phyloP scores from a whole-genome alignment of 2,113 vertebrate species.

The Myotis lucifugus region DNA sequence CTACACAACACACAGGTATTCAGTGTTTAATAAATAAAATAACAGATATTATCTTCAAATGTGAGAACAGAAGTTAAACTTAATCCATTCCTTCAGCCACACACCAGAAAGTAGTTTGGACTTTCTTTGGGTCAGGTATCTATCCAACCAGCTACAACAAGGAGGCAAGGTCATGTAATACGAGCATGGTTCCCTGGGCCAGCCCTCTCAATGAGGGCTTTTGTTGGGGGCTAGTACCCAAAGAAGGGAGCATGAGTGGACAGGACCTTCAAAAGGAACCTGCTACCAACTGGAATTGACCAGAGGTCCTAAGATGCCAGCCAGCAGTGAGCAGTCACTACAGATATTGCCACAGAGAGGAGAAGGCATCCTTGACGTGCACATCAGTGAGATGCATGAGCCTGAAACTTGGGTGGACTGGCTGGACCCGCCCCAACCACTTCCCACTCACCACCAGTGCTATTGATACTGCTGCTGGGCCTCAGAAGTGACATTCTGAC shows the following conservation, averaged over 20 bases:
- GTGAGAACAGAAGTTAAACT: slow-evolving; percentile 24
- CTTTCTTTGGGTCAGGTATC: background rate
- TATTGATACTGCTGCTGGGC: background rate
- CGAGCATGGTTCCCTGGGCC: background rate
- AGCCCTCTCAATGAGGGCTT: background rate
- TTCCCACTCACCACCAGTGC: background rate
- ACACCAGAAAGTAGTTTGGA: background rate
- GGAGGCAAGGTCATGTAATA: background rate
- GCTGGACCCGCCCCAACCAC: background rate
- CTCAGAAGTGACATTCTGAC: background rate
- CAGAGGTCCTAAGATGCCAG: background rate
- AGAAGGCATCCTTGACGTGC: background rate
- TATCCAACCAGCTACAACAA: background rate
- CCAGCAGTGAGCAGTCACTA: background rate
- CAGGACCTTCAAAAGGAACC: slow-evolving; percentile 11
- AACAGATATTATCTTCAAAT: slow-evolving; percentile 39
- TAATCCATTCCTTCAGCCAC: background rate
- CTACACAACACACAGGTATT: background rate
- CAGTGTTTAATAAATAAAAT: slow-evolving; percentile 1
- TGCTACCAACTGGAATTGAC: background rate
- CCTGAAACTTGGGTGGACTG: background rate
- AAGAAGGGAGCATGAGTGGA: background rate
- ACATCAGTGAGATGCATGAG: background rate
- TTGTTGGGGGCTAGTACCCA: background rate
- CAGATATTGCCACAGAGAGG: background rate